A percentile compares a stretch with the other conserved stretches of the same genome.
Conservation (phyloP, 2,113 vertebrate species). For the Neomonachus schauinslandi region DNA sequence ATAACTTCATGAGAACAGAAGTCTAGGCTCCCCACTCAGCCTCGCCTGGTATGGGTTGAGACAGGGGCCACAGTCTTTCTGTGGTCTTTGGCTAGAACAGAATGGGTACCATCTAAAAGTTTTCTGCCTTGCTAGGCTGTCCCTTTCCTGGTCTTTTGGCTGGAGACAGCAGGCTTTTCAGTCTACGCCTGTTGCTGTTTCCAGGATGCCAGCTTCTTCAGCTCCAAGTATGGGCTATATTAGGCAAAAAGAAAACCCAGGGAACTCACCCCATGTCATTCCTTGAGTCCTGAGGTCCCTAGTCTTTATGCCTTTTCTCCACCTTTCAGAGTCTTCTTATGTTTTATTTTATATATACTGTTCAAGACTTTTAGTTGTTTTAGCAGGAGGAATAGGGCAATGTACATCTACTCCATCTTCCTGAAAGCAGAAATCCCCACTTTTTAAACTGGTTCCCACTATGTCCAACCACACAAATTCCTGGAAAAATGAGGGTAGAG, state of each 20-base stretch:
- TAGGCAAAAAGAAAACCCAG: constrained; percentile 62
- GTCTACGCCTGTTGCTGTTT: not conserved
- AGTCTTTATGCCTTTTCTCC: constrained; percentile 63
- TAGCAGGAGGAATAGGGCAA: constrained; percentile 33
- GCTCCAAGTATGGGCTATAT: not conserved
- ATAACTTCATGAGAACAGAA: not conserved
- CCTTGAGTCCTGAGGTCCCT: constrained; percentile 61
- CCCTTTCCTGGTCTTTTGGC: not conserved
- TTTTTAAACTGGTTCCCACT: constrained; percentile 65
- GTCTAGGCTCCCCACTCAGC: not conserved
- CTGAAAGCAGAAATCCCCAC: constrained; percentile 68
- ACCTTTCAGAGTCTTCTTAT: constrained; percentile 64
- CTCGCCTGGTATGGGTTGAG: not conserved
- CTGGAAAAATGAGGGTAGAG: constrained; percentile 61
- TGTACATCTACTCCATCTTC: constrained; percentile 65
- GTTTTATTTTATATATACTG: constrained; percentile 55
- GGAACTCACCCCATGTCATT: constrained; percentile 51
- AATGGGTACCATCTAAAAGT: not conserved
- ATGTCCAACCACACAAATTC: constrained; percentile 56
- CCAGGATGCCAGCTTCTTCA: constrained; percentile 34
- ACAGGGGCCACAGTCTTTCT: not conserved
- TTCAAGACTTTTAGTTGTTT: constrained; percentile 67
- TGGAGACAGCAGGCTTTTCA: not conserved
- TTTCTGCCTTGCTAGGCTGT: not conserved
- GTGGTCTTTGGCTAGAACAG: not conserved